Percentiles rank a stretch among this genome's conserved stretches.
phyloP scores from a whole-genome alignment of 2,113 vertebrate species.

The Romanogobio albipinnatus region DNA sequence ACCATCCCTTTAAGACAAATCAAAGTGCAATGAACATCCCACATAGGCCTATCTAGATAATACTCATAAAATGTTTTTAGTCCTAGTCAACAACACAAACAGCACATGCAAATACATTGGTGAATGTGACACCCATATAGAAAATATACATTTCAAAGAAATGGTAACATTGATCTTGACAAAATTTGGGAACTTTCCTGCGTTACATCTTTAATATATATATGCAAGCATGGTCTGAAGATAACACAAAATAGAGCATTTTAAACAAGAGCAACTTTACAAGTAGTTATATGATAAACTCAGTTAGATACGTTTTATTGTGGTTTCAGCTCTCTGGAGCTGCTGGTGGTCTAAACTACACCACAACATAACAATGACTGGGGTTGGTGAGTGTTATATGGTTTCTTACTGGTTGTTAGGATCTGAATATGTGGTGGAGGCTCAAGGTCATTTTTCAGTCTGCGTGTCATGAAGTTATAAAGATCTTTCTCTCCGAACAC shows the following conservation, averaged over 20 bases:
- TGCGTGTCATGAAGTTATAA: constrained; percentile 24
- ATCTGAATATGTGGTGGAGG: constrained; percentile 40
- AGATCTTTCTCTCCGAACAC: constrained; percentile 24
- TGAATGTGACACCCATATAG: no score
- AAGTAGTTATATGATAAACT: neutral
- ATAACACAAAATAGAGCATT: neutral
- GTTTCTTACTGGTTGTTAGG: constrained; percentile 13
- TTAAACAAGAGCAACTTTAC: neutral
- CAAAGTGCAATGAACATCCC: no score
- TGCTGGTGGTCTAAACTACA: constrained; percentile 5
- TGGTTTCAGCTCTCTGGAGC: neutral
- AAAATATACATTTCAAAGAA: neutral
- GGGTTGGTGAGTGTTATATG: neutral
- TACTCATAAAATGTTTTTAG: neutral
- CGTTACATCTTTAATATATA: neutral
- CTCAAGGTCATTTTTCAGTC: constrained; percentile 40
- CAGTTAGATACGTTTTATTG: neutral
- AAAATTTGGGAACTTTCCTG: neutral
- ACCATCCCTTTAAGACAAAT: no score
- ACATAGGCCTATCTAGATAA: neutral
- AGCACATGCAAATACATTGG: neutral
- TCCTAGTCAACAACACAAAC: neutral
- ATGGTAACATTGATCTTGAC: neutral
- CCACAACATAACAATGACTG: neutral
- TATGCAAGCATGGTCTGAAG: neutral